A percentile compares a stretch with the other conserved stretches of the same genome.
Evolutionary conservation across 92 coral and sea anemone genomes (phyloP).

Genomic region (Meandrina meandrites): DNA sequence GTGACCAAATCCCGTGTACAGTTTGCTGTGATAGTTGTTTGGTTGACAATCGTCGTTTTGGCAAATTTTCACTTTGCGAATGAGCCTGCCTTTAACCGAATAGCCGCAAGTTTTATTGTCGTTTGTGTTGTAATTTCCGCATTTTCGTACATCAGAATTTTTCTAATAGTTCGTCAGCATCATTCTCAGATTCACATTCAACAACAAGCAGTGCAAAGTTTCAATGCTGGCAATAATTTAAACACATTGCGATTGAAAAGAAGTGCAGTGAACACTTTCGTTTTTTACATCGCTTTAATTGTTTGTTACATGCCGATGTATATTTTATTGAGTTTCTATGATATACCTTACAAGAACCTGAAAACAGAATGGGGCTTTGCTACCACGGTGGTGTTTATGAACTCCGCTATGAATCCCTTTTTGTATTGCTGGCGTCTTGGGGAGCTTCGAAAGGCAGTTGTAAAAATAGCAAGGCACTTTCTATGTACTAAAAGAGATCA

Average conservation of each 20-base stretch:
- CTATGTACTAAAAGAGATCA: no score
- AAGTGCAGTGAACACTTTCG: not conserved
- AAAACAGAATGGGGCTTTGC: not conserved
- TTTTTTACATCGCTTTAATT: not conserved
- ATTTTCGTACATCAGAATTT: no score
- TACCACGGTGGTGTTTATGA: not conserved
- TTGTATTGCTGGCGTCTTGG: slow-evolving; percentile 12
- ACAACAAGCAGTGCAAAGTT: no score
- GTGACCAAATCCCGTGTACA: not conserved
- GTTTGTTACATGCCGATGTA: not conserved
- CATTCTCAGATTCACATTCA: no score
- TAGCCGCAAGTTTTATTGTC: no score
- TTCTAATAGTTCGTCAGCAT: no score
- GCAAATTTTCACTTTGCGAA: no score
- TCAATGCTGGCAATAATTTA: no score
- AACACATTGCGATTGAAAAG: not conserved
- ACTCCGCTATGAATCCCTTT: not conserved
- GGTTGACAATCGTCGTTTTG: not conserved
- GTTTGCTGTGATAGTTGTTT: not conserved
- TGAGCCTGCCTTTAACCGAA: no score
- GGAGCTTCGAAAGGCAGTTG: slow-evolving; percentile 14
- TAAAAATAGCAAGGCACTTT: not conserved
- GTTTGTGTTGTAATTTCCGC: no score
- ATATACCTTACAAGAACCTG: not conserved
- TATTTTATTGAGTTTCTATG: not conserved